A percentile compares a stretch with the other conserved stretches of the same genome.
Evolutionary conservation across 2,888 invertebrate genomes (phyloP).

Genomic region (Sinohyriopsis cumingii): DNA sequence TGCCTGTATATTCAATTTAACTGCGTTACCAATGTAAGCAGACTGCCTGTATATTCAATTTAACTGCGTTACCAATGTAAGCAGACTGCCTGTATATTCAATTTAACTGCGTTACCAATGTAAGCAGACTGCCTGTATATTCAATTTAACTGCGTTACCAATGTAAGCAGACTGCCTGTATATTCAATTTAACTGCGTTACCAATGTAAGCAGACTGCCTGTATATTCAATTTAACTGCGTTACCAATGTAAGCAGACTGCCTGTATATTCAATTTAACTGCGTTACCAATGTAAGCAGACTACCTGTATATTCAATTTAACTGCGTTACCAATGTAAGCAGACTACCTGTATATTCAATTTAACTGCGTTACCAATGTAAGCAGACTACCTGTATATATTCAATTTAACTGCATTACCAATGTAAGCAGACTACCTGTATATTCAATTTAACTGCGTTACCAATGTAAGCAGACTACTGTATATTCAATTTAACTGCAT

Average conservation of each 20-base stretch:
- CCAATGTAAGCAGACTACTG: no score
- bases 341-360: not conserved
- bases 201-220: no score
- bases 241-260: no score
- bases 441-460: not conserved
- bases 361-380: no score
- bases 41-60: slow-evolving; percentile 59
- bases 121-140: no score
- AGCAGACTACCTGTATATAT: no score
- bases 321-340: no score
- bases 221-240: not conserved
- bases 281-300: no score
- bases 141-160: slow-evolving; percentile 1
- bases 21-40: not conserved
- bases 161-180: no score
- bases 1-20: no score
- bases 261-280: not conserved
- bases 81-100: slow-evolving; percentile 41
- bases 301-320: not conserved
- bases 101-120: no score
- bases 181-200: not conserved
- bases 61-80: not conserved
- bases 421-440: no score
- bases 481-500: not conserved
- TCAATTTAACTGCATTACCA: slow-evolving; percentile 1